phyloP scores from a whole-genome alignment of 2,797 vertebrate genomes.

The Leptoclinus maculatus region DNA sequence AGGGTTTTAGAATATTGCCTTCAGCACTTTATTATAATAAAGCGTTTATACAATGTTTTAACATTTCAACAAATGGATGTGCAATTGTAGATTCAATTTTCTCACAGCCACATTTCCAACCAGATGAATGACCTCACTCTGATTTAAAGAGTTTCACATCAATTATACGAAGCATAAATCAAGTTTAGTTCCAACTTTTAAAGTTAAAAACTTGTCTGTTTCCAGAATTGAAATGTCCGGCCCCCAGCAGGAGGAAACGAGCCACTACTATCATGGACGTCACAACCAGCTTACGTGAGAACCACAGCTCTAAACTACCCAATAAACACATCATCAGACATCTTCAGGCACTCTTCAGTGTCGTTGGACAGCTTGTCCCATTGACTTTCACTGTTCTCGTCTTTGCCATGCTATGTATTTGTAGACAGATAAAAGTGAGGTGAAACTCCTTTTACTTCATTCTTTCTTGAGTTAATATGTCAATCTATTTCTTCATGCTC shows the following conservation, averaged over 20 bases:
- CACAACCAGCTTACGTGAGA: constrained; percentile 81
- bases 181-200: background rate
- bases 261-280: constrained; percentile 70
- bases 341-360: background rate
- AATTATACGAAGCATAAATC: background rate
- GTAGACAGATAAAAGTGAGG: background rate
- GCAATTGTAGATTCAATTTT: background rate
- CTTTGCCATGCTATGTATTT: background rate
- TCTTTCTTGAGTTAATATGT: background rate
- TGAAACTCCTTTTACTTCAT: background rate
- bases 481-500: background rate
- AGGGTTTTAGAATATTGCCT: background rate
- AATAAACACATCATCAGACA: background rate
- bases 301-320: background rate
- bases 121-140: background rate
- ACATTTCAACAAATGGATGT: background rate
- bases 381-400: background rate
- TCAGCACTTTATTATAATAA: background rate
- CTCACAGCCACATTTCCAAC: background rate
- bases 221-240: constrained; percentile 72
- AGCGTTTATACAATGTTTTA: background rate
- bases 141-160: background rate
- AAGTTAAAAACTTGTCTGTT: constrained; percentile 5
- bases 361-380: background rate
- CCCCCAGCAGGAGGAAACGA: constrained; percentile 70